A percentile compares a stretch with the other conserved stretches of the same genome.
Conservation (phyloP, 1,140 invertebrate species). For the Choristoneura fumiferana region DNA sequence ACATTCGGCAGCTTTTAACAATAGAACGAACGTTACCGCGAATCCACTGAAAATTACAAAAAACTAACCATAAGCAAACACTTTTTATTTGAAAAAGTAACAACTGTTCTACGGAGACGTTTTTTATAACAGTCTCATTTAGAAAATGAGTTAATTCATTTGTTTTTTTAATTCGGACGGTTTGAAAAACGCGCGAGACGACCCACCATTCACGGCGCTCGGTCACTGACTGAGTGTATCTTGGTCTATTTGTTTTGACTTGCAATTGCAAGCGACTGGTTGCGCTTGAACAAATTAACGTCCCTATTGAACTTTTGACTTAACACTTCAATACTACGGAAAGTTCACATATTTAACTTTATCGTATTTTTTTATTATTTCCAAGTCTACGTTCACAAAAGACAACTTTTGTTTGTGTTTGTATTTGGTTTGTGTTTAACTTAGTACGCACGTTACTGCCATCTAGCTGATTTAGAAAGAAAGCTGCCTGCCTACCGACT, state of each 20-base stretch:
- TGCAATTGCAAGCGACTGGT: background rate
- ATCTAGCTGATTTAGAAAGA: too few species aligned
- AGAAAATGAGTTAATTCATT: background rate
- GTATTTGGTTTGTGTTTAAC: too few species aligned
- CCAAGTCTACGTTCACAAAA: too few species aligned
- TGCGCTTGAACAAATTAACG: too few species aligned
- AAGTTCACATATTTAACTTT: too few species aligned
- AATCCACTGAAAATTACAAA: conserved; percentile 14
- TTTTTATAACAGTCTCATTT: conserved; percentile 5
- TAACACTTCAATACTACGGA: too few species aligned
- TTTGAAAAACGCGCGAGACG: background rate
- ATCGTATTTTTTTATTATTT: too few species aligned
- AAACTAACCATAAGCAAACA: conserved; percentile 5
- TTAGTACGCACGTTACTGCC: too few species aligned
- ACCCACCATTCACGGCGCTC: background rate
- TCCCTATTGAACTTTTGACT: too few species aligned
- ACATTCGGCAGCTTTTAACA: conserved; percentile 14
- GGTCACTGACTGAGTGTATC: conserved; percentile 6
- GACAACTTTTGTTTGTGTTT: too few species aligned
- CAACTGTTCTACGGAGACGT: background rate
- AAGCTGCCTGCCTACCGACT: too few species aligned
- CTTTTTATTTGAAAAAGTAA: background rate
- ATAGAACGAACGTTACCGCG: conserved; percentile 14
- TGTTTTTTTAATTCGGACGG: background rate
- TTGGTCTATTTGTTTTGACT: conserved; percentile 10